Conservation (phyloP, 2,888 invertebrate species). For the Acholoe squamosa region DNA sequence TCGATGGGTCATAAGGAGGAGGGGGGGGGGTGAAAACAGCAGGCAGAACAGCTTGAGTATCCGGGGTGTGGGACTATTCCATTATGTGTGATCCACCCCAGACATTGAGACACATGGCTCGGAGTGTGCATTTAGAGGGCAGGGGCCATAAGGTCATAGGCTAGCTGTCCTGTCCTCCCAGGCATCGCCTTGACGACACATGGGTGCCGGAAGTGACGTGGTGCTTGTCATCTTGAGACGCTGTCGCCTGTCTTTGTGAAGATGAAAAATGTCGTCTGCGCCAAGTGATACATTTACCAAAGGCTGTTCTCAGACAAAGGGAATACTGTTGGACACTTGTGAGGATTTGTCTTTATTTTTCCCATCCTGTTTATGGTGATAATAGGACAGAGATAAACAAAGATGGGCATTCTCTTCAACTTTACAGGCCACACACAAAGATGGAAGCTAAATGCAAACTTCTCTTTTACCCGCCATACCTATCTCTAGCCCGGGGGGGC, state of each 20-base stretch:
- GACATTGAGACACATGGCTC: background rate
- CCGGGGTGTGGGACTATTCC: background rate
- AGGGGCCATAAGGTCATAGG: slow-evolving; percentile 10
- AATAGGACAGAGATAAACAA: too few species aligned
- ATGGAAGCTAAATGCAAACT: too few species aligned
- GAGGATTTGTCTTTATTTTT: too few species aligned
- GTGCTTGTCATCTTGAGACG: background rate
- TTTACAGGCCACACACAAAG: too few species aligned
- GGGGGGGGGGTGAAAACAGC: background rate
- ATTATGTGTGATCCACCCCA: slow-evolving; percentile 16
- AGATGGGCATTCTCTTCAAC: too few species aligned
- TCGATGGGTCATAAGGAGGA: background rate
- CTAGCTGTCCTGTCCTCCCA: background rate
- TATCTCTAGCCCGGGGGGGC: too few species aligned
- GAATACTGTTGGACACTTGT: too few species aligned
- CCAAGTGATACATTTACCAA: too few species aligned
- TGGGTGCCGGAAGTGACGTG: slow-evolving; percentile 7
- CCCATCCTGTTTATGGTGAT: too few species aligned
- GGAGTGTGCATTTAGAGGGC: background rate
- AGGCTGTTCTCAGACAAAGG: too few species aligned
- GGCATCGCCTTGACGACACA: background rate
- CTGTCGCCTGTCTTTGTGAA: background rate
- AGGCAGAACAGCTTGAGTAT: background rate
- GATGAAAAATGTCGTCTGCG: too few species aligned
- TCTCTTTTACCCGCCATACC: too few species aligned